Base-by-base conservation (phyloP, 1,140 invertebrate species). In the Pseudomyrmex concolor region DNA sequence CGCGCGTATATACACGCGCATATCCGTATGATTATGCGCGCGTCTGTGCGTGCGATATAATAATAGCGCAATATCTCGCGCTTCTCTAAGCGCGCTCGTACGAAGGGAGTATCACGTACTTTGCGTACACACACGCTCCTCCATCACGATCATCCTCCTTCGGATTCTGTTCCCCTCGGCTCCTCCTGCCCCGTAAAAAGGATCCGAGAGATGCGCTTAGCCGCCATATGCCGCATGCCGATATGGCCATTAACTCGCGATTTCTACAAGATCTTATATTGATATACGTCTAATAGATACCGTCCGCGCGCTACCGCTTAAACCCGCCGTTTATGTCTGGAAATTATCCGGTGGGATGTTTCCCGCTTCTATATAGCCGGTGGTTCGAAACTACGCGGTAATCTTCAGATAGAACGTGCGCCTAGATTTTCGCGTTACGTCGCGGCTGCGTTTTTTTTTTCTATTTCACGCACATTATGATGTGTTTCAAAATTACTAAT, bases 241-340 rank as follows among this genome's bases (percentile, higher is more conserved):
- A 90, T 90, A 87, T 88, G 89, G 86, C 91, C 89, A 91, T 92
- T 92, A 92, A 76, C 43, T 68, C 80, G 82, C 85, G 83, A 91
- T 91, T 92, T 91, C 90, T 90, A 84, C 86, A 85, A 91, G 90
- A 91, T 92, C 86, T 85, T 90, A 91, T 89, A 89, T 92, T 92
- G 91, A 92, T 92, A 91, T 86, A 89, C 90, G 89, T 89, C 90
- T 91, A 91, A 91, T 90, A 90, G 89, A 90, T 91, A 89, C 84
- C 87, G 89, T 87, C 83, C 89, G 89, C 34, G 34, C 34, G 34
- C 89, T 90, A 91, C 90, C 60, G 89, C 84, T 87, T 84, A 83
- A 34, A 70, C 68, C 88, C 87, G 84, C 73, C 82, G 74, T 62
- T 67, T 84, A 82, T 68, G 64, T 84, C 59, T 54, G 83, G 78